Conservation (phyloP, 1,140 invertebrate genomes). For the Aphaenogaster ashmeadi region DNA sequence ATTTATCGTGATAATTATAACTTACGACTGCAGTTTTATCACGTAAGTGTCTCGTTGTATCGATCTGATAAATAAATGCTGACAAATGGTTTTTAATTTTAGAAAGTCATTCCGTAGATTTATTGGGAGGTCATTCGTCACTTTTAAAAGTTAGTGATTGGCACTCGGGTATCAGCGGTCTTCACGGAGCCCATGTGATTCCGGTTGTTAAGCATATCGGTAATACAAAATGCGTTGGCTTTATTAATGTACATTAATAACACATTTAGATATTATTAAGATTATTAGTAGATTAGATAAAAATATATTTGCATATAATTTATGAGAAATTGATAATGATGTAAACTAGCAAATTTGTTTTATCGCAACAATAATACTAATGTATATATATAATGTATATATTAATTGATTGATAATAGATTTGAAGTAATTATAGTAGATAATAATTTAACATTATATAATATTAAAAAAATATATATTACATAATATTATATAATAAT, state of each 20-base stretch:
- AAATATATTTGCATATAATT: background rate
- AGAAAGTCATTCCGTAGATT: conserved; percentile 37
- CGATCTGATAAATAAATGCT: conserved; percentile 2
- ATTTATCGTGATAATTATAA: background rate
- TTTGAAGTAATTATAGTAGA: background rate
- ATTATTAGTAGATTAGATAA: background rate
- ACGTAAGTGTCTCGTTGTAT: background rate
- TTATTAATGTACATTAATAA: background rate
- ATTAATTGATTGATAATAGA: background rate
- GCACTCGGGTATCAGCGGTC: conserved; percentile 1
- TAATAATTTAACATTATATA: background rate
- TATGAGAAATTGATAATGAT: background rate
- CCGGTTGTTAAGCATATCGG: conserved; percentile 90
- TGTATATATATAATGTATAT: too few relatives aligned
- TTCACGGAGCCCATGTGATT: conserved; percentile 83
- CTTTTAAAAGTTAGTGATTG: conserved; percentile 22
- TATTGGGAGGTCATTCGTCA: conserved; percentile 1
- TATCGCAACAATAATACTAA: background rate
- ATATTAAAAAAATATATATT: background rate
- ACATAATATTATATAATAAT: background rate
- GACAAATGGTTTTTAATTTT: conserved; percentile 12
- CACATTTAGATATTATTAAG: background rate
- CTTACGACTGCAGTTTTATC: background rate
- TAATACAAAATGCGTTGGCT: conserved; percentile 28
- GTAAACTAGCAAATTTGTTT: background rate